These are phyloP conservation scores for Tanytarsus gracilentus DNA, from an alignment of 2,888 invertebrate genomes.

Conservation along the genomic window DNA sequence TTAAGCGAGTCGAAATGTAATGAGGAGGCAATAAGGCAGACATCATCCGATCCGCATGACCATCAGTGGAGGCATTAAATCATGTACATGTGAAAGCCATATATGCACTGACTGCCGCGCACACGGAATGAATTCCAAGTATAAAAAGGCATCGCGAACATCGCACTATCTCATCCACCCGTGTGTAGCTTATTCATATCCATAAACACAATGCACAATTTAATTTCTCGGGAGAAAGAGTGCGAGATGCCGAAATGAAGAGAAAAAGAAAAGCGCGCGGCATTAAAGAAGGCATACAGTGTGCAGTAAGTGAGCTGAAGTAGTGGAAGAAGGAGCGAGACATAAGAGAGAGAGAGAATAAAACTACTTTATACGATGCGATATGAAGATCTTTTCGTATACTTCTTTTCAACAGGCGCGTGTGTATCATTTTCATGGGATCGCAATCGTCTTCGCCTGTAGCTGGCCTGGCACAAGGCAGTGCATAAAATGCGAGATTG, in stretches of 20 bases:
- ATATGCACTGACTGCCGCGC: not conserved
- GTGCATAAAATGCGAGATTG: too few species aligned
- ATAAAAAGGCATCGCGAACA: too few species aligned
- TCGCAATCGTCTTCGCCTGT: not conserved
- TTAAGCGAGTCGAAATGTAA: too few species aligned
- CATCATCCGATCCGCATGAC: conserved; percentile 17
- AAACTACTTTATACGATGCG: conserved; percentile 7
- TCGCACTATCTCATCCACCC: too few species aligned
- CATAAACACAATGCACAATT: too few species aligned
- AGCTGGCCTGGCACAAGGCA: too few species aligned
- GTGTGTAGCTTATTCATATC: too few species aligned
- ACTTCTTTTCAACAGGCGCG: conserved; percentile 4
- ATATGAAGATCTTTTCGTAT: not conserved
- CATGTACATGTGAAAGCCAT: conserved; percentile 8
- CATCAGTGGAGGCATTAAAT: conserved; percentile 9
- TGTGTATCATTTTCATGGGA: conserved; percentile 16
- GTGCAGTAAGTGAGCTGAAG: not conserved
- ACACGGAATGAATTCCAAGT: too few species aligned
- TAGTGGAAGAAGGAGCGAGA: not conserved
- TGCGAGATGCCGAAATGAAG: too few species aligned
- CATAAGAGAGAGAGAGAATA: not conserved
- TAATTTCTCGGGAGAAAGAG: too few species aligned
- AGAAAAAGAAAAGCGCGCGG: not conserved
- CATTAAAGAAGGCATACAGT: conserved; percentile 18
- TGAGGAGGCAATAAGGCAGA: conserved; percentile 10